A percentile compares a stretch with the other conserved stretches of the same genome.
These are phyloP conservation scores for Paramormyrops hopkinsi DNA, from an alignment of 2,797 vertebrate genomes.

Conservation along the genomic window DNA sequence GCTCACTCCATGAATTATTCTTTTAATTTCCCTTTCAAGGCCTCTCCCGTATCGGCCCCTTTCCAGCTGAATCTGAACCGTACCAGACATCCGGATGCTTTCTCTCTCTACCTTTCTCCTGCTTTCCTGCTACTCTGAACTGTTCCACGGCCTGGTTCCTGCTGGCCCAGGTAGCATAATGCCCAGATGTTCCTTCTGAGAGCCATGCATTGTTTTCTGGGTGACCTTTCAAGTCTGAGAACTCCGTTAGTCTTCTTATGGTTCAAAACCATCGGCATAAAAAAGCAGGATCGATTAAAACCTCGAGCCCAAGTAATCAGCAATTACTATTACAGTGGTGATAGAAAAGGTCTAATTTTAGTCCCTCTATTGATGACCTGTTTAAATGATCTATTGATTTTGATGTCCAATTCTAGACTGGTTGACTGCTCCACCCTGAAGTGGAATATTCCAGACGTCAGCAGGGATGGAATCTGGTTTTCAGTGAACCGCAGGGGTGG, in stretches of 20 bases:
- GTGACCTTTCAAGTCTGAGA: background rate
- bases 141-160: background rate
- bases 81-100: background rate
- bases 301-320: background rate
- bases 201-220: background rate
- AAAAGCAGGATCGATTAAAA: background rate
- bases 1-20: background rate
- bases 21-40: background rate
- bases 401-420: background rate
- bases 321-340: background rate
- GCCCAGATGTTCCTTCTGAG: background rate
- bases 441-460: background rate
- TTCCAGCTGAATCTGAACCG: background rate
- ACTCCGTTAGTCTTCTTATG: background rate
- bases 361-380: background rate
- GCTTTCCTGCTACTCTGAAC: background rate
- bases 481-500: background rate
- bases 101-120: background rate
- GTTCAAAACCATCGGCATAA: background rate
- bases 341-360: conserved; percentile 3
- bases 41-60: background rate
- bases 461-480: background rate
- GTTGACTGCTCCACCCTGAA: background rate
- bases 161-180: background rate
- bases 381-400: conserved; percentile 12